A percentile compares a stretch with the other conserved stretches of the same genome.
These are phyloP conservation scores for Deilephila elpenor DNA, from an alignment of 2,888 invertebrate species.

Conservation along the genomic window DNA sequence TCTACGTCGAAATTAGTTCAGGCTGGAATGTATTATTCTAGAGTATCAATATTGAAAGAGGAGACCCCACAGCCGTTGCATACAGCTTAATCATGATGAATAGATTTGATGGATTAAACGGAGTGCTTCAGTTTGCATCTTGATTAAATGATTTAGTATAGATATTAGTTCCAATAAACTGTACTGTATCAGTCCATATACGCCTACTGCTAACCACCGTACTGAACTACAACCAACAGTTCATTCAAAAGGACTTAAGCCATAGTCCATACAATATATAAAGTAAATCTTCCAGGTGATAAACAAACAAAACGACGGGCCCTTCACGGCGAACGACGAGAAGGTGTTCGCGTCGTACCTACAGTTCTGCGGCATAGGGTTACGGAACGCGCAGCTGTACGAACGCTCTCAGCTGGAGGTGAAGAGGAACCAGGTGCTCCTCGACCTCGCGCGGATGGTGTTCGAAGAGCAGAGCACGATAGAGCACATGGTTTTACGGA, in stretches of 20 bases:
- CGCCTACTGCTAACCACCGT: too few relatives aligned
- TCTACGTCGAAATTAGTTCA: too few relatives aligned
- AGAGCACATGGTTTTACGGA: slow-evolving; percentile 96
- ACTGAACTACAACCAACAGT: too few relatives aligned
- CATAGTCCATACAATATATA: background rate
- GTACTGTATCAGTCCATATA: too few relatives aligned
- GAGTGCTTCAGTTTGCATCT: too few relatives aligned
- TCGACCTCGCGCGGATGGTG: slow-evolving; percentile 97
- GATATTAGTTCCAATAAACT: too few relatives aligned
- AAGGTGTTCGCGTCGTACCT: slow-evolving; percentile 96
- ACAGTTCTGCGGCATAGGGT: slow-evolving; percentile 98
- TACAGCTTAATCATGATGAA: too few relatives aligned
- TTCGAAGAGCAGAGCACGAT: slow-evolving; percentile 98
- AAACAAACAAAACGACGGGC: slow-evolving; percentile 93
- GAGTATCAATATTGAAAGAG: too few relatives aligned
- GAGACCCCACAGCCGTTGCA: too few relatives aligned
- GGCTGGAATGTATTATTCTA: too few relatives aligned
- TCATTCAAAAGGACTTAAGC: background rate
- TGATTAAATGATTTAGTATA: too few relatives aligned
- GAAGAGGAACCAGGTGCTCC: slow-evolving; percentile 96
- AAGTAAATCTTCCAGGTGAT: slow-evolving; percentile 86
- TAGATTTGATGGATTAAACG: too few relatives aligned
- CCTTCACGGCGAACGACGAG: slow-evolving; percentile 94
- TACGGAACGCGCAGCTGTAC: slow-evolving; percentile 97
- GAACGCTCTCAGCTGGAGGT: slow-evolving; percentile 97